These are phyloP conservation scores for Maniola hyperantus DNA, from an alignment of 2,888 invertebrate species.

Conservation along the genomic window DNA sequence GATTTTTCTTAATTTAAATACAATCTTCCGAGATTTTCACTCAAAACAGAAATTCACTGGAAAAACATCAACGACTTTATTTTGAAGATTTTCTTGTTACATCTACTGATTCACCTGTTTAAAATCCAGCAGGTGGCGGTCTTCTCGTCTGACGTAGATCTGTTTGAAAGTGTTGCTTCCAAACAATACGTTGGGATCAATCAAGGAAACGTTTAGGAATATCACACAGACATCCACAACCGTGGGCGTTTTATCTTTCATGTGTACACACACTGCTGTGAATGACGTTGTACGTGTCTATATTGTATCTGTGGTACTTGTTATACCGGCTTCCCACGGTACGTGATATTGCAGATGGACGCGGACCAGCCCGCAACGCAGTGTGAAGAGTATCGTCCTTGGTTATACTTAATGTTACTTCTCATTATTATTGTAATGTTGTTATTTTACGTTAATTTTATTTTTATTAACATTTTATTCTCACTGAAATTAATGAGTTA, in stretches of 20 bases:
- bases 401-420: too few relatives aligned
- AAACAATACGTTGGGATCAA: slow-evolving; percentile 15
- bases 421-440: too few relatives aligned
- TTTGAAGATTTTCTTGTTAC: neutral
- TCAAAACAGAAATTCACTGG: too few relatives aligned
- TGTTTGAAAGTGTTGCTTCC: slow-evolving; percentile 6
- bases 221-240: slow-evolving; percentile 43
- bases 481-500: too few relatives aligned
- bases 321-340: too few relatives aligned
- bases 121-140: slow-evolving; percentile 10
- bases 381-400: too few relatives aligned
- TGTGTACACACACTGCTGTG: slow-evolving; percentile 30
- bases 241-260: slow-evolving; percentile 50
- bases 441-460: too few relatives aligned
- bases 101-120: slow-evolving; percentile 6
- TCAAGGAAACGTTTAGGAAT: slow-evolving; percentile 17
- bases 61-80: neutral
- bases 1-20: too few relatives aligned
- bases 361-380: too few relatives aligned
- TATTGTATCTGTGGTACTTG: neutral
- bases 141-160: neutral
- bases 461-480: too few relatives aligned
- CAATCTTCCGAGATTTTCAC: neutral
- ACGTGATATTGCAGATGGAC: too few relatives aligned
- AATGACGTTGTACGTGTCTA: slow-evolving; percentile 2